Evolutionary conservation across 2,888 invertebrate species (phyloP).

Genomic region (Pyrrhosoma nymphula): DNA sequence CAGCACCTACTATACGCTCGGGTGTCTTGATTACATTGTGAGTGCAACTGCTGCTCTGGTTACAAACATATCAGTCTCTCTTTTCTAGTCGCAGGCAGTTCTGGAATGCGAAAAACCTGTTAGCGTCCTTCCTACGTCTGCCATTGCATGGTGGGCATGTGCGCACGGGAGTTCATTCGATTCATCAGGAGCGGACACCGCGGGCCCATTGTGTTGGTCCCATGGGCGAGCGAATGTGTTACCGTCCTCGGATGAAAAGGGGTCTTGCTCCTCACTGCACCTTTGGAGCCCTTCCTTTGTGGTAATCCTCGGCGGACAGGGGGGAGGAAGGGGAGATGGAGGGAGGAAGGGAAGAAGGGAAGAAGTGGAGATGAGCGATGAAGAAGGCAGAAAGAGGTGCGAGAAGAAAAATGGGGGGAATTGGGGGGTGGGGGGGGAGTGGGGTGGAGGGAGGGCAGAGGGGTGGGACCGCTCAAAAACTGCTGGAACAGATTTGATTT

Average conservation of each 20-base stretch:
- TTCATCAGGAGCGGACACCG: neutral
- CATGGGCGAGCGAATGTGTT: neutral
- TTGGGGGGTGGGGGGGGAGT: neutral
- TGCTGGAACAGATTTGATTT: slow-evolving; percentile 62
- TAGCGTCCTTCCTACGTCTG: neutral
- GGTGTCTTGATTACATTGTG: too few species aligned
- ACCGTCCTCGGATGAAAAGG: too few species aligned
- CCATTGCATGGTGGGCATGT: too few species aligned
- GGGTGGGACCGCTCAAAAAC: neutral
- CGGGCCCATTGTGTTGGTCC: neutral
- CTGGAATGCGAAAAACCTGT: neutral
- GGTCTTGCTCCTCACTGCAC: too few species aligned
- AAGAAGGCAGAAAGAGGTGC: neutral
- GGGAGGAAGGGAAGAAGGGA: too few species aligned
- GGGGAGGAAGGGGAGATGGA: too few species aligned
- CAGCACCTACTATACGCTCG: too few species aligned
- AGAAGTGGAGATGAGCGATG: neutral
- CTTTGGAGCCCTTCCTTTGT: too few species aligned
- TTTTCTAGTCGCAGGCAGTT: neutral
- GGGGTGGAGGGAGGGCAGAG: neutral
- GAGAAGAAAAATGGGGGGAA: slow-evolving; percentile 1
- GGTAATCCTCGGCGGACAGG: neutral
- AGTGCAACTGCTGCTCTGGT: too few species aligned
- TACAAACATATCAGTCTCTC: neutral
- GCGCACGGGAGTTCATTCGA: neutral